phyloP scores from a whole-genome alignment of 2,888 invertebrate genomes.

The Terebella lapidaria region DNA sequence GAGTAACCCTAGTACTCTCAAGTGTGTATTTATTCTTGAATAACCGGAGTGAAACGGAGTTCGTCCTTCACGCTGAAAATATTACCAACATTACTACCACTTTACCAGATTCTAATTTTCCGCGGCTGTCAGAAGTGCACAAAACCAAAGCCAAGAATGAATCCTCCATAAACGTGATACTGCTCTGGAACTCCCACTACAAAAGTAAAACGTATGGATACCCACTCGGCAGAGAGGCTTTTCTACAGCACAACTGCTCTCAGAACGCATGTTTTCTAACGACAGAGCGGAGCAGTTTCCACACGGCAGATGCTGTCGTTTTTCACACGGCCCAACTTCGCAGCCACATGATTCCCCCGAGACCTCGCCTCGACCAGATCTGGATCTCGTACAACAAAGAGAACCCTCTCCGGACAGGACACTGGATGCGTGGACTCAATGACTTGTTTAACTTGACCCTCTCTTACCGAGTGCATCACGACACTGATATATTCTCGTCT shows the following conservation, averaged over 20 bases:
- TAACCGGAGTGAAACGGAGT: too few species aligned
- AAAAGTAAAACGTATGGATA: not conserved
- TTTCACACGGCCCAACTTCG: not conserved
- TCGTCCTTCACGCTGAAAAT: too few species aligned
- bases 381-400: not conserved
- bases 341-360: not conserved
- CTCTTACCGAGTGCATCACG: not conserved
- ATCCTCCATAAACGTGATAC: not conserved
- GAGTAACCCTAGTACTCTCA: too few species aligned
- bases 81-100: too few species aligned
- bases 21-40: too few species aligned
- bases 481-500: not conserved
- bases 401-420: not conserved
- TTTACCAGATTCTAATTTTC: too few species aligned
- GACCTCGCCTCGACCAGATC: not conserved
- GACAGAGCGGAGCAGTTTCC: not conserved
- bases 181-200: not conserved
- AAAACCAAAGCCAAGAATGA: too few species aligned
- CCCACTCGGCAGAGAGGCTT: not conserved
- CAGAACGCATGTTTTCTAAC: not conserved
- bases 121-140: too few species aligned
- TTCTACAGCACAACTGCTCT: not conserved
- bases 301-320: not conserved
- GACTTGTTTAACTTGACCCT: not conserved
- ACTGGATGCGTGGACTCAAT: not conserved